Percentiles rank a stretch among this genome's conserved stretches.
These are phyloP conservation scores for Aplodontia rufa DNA, from an alignment of 2,113 vertebrate genomes.

Conservation along the genomic window DNA sequence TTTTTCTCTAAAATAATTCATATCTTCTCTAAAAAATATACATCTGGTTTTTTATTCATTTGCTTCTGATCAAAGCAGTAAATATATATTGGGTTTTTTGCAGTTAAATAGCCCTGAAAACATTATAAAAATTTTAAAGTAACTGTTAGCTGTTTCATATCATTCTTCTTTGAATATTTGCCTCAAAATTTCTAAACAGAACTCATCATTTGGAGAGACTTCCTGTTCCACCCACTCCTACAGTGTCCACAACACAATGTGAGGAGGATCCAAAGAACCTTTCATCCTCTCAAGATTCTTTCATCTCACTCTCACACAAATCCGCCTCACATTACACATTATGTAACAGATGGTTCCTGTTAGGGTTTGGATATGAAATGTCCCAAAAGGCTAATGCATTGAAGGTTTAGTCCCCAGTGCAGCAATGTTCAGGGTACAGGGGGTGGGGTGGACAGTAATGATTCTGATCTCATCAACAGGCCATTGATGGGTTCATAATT, in stretches of 20 bases:
- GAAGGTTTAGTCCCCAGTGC: neutral
- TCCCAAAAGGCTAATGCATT: neutral
- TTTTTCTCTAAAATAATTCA: neutral
- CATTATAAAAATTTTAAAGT: neutral
- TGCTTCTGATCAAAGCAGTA: neutral
- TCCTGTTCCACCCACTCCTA: neutral
- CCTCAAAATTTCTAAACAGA: neutral
- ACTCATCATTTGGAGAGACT: neutral
- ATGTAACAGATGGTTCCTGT: neutral
- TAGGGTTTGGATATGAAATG: neutral
- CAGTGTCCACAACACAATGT: neutral
- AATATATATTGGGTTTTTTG: neutral
- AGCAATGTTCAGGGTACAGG: neutral
- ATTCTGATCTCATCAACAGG: neutral
- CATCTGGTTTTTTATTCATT: neutral
- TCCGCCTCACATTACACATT: neutral
- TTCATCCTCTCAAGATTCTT: neutral
- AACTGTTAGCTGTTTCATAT: neutral
- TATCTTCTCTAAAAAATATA: neutral
- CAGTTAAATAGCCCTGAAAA: neutral
- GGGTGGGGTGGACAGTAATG: neutral
- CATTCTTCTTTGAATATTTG: neutral
- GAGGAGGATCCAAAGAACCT: neutral
- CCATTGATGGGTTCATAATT: neutral
- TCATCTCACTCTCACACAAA: no score